A percentile compares a stretch with the other conserved stretches of the same genome.
These are phyloP conservation scores for Laticauda colubrina DNA, from an alignment of 2,113 vertebrate genomes.

Conservation along the genomic window DNA sequence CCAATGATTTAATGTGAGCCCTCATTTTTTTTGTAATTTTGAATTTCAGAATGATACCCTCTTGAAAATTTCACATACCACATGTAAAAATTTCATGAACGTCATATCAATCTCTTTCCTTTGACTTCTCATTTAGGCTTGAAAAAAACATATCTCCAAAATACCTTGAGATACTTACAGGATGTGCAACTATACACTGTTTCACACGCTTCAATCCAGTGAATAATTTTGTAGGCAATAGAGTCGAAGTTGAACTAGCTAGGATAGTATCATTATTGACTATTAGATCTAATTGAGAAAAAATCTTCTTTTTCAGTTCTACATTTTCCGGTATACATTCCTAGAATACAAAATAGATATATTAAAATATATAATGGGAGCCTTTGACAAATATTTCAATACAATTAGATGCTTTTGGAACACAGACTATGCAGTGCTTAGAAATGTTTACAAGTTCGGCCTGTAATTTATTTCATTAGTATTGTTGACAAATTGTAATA, in stretches of 20 bases:
- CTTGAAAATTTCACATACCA: neutral
- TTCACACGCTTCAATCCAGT: conserved; percentile 75
- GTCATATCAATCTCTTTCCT: neutral
- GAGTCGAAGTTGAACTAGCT: conserved; percentile 92
- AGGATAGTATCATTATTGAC: conserved; percentile 77
- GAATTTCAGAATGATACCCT: neutral
- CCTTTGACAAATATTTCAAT: neutral
- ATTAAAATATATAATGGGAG: conserved; percentile 8
- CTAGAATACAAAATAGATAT: conserved; percentile 67
- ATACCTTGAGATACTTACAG: conserved; percentile 77
- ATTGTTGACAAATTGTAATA: conserved; percentile 48
- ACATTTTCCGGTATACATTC: conserved; percentile 91
- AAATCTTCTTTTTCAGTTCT: conserved; percentile 85
- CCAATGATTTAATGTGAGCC: neutral
- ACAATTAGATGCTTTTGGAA: neutral
- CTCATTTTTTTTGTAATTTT: neutral
- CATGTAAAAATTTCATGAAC: neutral
- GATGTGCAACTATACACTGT: conserved; percentile 92
- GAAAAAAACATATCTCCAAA: neutral
- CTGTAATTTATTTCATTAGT: neutral
- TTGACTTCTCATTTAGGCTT: neutral
- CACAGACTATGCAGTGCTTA: neutral
- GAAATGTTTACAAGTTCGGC: neutral
- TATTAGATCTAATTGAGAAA: conserved; percentile 79
- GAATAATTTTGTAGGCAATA: conserved; percentile 89